phyloP scores from a whole-genome alignment of 2,888 invertebrate genomes.

The Mesorhabditis spiculigera region DNA sequence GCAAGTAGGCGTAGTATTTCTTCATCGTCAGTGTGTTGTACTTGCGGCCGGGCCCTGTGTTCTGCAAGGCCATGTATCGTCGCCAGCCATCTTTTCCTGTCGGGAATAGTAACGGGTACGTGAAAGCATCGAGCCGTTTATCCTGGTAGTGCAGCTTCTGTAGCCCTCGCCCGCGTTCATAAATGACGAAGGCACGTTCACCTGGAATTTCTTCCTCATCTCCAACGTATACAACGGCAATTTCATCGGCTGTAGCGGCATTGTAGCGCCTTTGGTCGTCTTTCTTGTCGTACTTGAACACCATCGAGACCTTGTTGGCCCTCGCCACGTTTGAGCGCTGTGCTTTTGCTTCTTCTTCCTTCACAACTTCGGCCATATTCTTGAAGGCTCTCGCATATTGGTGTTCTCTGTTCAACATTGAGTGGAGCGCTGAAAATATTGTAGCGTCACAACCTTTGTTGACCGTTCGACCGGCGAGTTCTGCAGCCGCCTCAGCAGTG shows the following conservation, averaged over 20 bases:
- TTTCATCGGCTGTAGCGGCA: conserved; percentile 27
- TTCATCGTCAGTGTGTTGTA: conserved; percentile 25
- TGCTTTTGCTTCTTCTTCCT: conserved; percentile 2
- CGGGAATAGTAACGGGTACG: conserved; percentile 59
- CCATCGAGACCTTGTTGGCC: neutral
- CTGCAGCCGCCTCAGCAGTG: conserved; percentile 8
- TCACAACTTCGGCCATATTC: neutral
- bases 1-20: conserved; percentile 8
- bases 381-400: neutral
- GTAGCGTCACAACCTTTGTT: neutral
- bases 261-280: conserved; percentile 15
- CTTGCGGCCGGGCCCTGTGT: conserved; percentile 43
- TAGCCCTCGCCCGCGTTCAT: conserved; percentile 37
- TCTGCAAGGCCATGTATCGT: conserved; percentile 12
- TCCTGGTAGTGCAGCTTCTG: conserved; percentile 52
- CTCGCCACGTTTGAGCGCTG: too few relatives aligned
- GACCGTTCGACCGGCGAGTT: neutral
- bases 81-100: conserved; percentile 36
- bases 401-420: neutral
- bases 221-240: conserved; percentile 36
- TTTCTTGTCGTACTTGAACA: too few relatives aligned
- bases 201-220: conserved; percentile 19
- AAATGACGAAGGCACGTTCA: conserved; percentile 55
- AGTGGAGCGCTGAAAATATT: conserved; percentile 5
- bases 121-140: conserved; percentile 58